phyloP scores from a whole-genome alignment of 2,797 vertebrate genomes.

The Epinephelus coioides region DNA sequence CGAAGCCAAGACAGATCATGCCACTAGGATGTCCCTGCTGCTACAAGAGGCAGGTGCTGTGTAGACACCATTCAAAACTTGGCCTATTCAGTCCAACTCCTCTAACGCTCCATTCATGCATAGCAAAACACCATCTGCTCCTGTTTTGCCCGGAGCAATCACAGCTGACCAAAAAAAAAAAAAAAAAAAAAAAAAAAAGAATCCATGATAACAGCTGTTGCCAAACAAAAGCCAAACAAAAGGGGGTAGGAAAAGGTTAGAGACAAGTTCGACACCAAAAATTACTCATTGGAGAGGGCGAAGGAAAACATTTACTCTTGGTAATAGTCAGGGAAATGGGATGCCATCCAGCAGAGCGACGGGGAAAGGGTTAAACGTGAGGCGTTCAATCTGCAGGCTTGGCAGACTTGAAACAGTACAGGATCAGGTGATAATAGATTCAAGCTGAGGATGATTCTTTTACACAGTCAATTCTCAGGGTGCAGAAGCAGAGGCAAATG shows the following conservation, averaged over 20 bases:
- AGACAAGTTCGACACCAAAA: slow-evolving; percentile 91
- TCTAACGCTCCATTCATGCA: slow-evolving; percentile 99
- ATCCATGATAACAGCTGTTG: slow-evolving; percentile 99
- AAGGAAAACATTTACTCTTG: slow-evolving; percentile 87
- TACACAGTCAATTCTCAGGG: slow-evolving; percentile 85
- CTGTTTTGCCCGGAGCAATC: slow-evolving; percentile 99
- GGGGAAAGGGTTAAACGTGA: slow-evolving; percentile 87
- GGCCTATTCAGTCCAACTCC: slow-evolving; percentile 99
- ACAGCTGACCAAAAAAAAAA: slow-evolving; percentile 98
- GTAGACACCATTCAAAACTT: slow-evolving; percentile 99
- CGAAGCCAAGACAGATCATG: slow-evolving; percentile 88
- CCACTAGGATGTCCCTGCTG: slow-evolving; percentile 90
- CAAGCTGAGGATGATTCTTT: slow-evolving; percentile 84
- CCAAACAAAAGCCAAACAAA: slow-evolving; percentile 99
- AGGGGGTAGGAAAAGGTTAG: slow-evolving; percentile 94
- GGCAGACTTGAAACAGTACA: slow-evolving; percentile 76
- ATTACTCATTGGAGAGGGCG: slow-evolving; percentile 89
- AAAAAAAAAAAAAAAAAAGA: slow-evolving; percentile 80
- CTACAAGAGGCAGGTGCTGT: slow-evolving; percentile 99
- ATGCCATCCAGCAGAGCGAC: slow-evolving; percentile 77
- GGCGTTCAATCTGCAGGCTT: slow-evolving; percentile 86
- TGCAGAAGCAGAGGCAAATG: slow-evolving; percentile 85
- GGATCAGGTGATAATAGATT: slow-evolving; percentile 87
- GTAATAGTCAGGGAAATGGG: slow-evolving; percentile 61
- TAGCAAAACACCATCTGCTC: slow-evolving; percentile 99